Base-by-base conservation (phyloP, 2,888 invertebrate species). In the Stenoptilia bipunctidactyla region DNA sequence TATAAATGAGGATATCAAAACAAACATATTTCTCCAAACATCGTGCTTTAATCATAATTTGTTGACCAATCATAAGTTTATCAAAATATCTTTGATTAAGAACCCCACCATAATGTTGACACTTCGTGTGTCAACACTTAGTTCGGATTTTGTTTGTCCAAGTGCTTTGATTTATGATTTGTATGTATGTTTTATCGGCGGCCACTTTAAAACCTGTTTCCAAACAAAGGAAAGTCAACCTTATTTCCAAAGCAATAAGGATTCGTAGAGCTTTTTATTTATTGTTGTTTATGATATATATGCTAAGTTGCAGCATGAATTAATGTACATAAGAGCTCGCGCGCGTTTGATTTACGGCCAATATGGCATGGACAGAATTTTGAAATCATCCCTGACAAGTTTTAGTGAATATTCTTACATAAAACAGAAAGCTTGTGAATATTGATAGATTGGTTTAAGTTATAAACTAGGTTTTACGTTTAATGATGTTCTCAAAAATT, bases 251-350 rank as follows among this genome's bases (percentile, higher is more conserved):
- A 2, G 30, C 3, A 10, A 30, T 12, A 30, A n/a, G 12, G 30
- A 8, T 4, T 30, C 4, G 3, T n/a, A 8, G n/a, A 30, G 12
- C 30, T 9, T 12, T n/a, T 30, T 4, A 8, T 9, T 30, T 10
- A 30, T 8, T 12, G n/a, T 30, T 30, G 30, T 34, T 38, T 35
- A 13, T 36, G 15, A 12, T 37, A 36, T 40, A 38, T 40, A 30
- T 20, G 37, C 30, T 30, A 27, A 38, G 45, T 45, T 47, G 51
- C 46, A 48, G 48, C 48, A 42, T 46, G 52, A 52, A 52, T 55
- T 55, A 55, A 55, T 55, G 51, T 51, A 49, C 52, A 53, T 55
- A 52, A 51, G 52, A 51, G 55, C 49, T 43, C 35, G 41, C 46
- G 46, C 46, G 50, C 50, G 44, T 46, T 10, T 55, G 53, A 55